Evolutionary conservation across 2,797 vertebrate genomes (phyloP).

Genomic region (Cyprinodon diabolis): DNA sequence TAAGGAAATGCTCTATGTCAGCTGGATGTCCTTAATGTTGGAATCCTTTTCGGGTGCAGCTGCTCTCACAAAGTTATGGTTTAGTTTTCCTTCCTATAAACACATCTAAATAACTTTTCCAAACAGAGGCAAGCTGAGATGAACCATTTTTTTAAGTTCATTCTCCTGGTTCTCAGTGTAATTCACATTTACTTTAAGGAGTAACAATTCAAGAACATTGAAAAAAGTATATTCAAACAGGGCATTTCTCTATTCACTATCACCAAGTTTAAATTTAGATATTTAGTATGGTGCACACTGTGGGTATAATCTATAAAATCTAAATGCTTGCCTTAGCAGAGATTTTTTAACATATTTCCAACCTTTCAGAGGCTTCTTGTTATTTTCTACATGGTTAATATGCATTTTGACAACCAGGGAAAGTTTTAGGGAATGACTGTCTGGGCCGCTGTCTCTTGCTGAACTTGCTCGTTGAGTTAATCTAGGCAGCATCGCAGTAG

Average conservation of each 20-base stretch:
- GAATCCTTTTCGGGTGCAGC: slow-evolving; percentile 23
- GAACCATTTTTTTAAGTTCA: neutral
- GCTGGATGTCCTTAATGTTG: slow-evolving; percentile 7
- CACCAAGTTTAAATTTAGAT: neutral
- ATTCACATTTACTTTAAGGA: neutral
- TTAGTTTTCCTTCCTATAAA: slow-evolving; percentile 16
- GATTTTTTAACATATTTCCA: neutral
- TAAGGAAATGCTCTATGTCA: slow-evolving; percentile 13
- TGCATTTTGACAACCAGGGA: slow-evolving; percentile 7
- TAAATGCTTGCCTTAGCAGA: neutral
- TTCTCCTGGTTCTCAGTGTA: neutral
- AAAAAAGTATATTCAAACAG: neutral
- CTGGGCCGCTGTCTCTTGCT: neutral
- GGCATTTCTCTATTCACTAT: neutral
- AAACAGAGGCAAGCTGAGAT: slow-evolving; percentile 8
- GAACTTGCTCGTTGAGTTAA: slow-evolving; percentile 11
- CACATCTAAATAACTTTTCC: slow-evolving; percentile 14
- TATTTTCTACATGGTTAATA: slow-evolving; percentile 14
- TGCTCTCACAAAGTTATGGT: slow-evolving; percentile 15
- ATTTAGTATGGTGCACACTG: neutral
- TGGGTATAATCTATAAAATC: neutral
- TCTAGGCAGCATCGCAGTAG: neutral
- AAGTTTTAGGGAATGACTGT: slow-evolving; percentile 19
- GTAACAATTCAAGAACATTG: neutral
- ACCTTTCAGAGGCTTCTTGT: slow-evolving; percentile 1